A percentile compares a stretch with the other conserved stretches of the same genome.
Evolutionary conservation across 23 tunicate genomes (phyloP).

Genomic region (Corella eumyota): DNA sequence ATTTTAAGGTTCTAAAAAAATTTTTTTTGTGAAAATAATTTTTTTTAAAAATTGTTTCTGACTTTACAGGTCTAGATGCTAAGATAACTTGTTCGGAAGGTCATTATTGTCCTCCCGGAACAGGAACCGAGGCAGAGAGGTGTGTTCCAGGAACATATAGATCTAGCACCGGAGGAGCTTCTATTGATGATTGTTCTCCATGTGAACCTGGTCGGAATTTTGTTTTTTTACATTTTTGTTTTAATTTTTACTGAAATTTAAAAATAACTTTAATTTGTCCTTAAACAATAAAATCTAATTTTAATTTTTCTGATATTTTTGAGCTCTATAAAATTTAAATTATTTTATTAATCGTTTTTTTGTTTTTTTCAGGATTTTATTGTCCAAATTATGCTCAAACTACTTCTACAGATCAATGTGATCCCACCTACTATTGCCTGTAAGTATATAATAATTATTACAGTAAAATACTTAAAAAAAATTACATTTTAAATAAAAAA

Average conservation of each 20-base stretch:
- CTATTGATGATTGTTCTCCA: slow-evolving; percentile 7
- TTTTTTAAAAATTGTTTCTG: too few relatives aligned
- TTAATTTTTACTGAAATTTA: too few relatives aligned
- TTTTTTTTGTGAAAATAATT: too few relatives aligned
- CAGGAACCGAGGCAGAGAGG: slow-evolving; percentile 17
- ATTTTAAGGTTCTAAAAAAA: too few relatives aligned
- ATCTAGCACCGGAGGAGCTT: slow-evolving; percentile 4
- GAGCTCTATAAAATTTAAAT: too few relatives aligned
- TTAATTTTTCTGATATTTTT: too few relatives aligned
- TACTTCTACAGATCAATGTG: slow-evolving; percentile 21
- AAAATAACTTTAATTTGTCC: too few relatives aligned
- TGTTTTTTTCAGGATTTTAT: slow-evolving; percentile 1
- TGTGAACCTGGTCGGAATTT: slow-evolving; percentile 8
- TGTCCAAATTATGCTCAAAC: slow-evolving; percentile 15
- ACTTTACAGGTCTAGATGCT: slow-evolving; percentile 44
- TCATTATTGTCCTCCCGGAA: slow-evolving; percentile 72
- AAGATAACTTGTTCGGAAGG: slow-evolving; percentile 48
- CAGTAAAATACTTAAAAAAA: neutral
- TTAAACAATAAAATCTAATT: too few relatives aligned
- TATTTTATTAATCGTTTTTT: too few relatives aligned
- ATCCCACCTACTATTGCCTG: slow-evolving; percentile 59
- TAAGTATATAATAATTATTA: neutral
- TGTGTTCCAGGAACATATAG: slow-evolving; percentile 82
- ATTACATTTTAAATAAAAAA: neutral
- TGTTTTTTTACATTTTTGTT: neutral